These are phyloP conservation scores for Cololabis saira DNA, from an alignment of 2,113 vertebrate genomes.

Conservation along the genomic window DNA sequence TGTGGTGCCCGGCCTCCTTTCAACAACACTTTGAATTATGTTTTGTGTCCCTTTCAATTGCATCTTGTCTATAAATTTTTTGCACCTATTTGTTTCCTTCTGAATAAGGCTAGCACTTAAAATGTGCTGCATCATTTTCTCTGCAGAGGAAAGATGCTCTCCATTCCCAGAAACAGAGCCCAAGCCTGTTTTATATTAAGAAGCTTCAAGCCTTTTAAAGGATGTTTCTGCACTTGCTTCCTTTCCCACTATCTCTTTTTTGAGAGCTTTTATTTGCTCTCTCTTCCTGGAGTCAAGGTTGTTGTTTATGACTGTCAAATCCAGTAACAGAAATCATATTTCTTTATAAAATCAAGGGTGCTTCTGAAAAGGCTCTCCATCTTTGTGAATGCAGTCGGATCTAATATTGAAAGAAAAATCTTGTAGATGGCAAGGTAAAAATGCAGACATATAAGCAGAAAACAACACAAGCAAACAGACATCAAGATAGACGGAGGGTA, in stretches of 20 bases:
- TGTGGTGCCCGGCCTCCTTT: slow-evolving; percentile 49
- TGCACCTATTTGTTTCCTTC: slow-evolving; percentile 3
- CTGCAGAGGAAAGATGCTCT: slow-evolving; percentile 1
- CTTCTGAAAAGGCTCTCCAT: background rate
- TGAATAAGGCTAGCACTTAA: background rate
- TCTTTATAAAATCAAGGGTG: slow-evolving; percentile 42
- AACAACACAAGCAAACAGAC: background rate
- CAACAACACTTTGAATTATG: slow-evolving; percentile 52
- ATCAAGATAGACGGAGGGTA: background rate
- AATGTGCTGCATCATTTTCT: slow-evolving; percentile 24
- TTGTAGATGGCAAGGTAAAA: background rate
- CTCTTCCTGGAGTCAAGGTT: slow-evolving; percentile 23
- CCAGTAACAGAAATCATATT: slow-evolving; percentile 6
- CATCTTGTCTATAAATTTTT: slow-evolving; percentile 10
- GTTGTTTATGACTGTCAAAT: slow-evolving; percentile 35
- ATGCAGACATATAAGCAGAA: background rate
- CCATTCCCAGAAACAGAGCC: background rate
- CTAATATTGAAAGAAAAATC: slow-evolving; percentile 1
- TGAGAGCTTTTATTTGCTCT: slow-evolving; percentile 18
- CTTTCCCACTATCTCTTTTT: background rate
- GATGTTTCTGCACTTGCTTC: slow-evolving; percentile 8
- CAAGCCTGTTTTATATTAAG: slow-evolving; percentile 34
- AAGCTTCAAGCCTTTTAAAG: slow-evolving; percentile 10
- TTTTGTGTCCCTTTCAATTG: slow-evolving; percentile 25
- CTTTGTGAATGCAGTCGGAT: background rate